Conservation (phyloP, 1,140 invertebrate species). For the Drosophila subobscura region DNA sequence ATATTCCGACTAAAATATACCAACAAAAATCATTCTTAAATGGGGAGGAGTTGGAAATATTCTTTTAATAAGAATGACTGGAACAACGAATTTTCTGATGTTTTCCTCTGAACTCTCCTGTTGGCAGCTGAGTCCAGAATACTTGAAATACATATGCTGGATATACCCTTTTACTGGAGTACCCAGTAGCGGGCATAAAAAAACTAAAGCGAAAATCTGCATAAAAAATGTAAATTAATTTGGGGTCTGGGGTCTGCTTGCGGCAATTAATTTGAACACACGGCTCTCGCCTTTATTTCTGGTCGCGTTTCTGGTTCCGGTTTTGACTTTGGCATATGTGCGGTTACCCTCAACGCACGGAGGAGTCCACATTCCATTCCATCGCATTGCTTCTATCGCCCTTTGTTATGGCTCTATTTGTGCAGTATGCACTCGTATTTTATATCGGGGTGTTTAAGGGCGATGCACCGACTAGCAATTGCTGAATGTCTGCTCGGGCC, state of each 20-base stretch:
- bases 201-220: not conserved
- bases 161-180: no score
- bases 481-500: conserved; percentile 18
- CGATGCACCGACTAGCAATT: not conserved
- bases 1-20: no score
- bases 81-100: no score
- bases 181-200: conserved; percentile 12
- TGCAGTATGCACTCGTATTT: conserved; percentile 23
- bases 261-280: conserved; percentile 80
- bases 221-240: conserved; percentile 54
- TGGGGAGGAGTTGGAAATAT: no score
- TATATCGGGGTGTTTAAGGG: conserved; percentile 1
- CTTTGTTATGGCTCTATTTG: conserved; percentile 20
- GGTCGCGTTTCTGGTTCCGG: conserved; percentile 24
- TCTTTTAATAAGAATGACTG: no score
- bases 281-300: conserved; percentile 46
- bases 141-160: no score
- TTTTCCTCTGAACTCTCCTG: no score
- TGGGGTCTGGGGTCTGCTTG: conserved; percentile 59
- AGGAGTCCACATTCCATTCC: not conserved
- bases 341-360: conserved; percentile 53
- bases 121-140: no score
- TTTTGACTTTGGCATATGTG: conserved; percentile 74
- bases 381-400: not conserved
- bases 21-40: no score